A percentile compares a stretch with the other conserved stretches of the same genome.
Conservation (phyloP, 2,797 vertebrate species). For the Sebastolobus altivelis region DNA sequence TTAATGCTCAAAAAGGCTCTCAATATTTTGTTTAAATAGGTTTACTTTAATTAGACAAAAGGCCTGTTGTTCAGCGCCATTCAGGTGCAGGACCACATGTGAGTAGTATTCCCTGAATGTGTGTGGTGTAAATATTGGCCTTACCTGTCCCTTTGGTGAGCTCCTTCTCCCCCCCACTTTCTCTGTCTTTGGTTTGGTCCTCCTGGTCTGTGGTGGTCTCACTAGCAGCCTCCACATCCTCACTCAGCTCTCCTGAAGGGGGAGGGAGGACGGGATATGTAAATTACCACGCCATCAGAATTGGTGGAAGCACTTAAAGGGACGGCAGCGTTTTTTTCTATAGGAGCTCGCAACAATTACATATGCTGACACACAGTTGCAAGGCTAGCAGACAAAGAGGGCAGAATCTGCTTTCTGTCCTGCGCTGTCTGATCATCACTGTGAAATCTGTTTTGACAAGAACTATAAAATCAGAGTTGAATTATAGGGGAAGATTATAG, state of each 20-base stretch:
- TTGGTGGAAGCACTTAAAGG: conserved; percentile 91
- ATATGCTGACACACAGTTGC: conserved; percentile 85
- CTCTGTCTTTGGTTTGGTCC: conserved; percentile 96
- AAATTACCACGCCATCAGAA: conserved; percentile 90
- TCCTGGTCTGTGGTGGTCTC: conserved; percentile 93
- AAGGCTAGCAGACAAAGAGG: conserved; percentile 85
- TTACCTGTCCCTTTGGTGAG: conserved; percentile 96
- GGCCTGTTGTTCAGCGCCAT: conserved; percentile 48
- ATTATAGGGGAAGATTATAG: conserved; percentile 3
- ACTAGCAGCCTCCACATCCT: conserved; percentile 96
- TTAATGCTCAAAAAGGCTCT: conserved; percentile 46
- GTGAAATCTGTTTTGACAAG: conserved; percentile 60
- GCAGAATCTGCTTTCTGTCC: conserved; percentile 71
- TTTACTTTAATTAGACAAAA: conserved; percentile 60
- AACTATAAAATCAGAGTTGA: conserved; percentile 44
- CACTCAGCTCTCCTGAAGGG: conserved; percentile 94
- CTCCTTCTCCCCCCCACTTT: conserved; percentile 94
- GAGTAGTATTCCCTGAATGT: conserved; percentile 56
- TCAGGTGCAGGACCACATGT: conserved; percentile 56
- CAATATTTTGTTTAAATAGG: conserved; percentile 63
- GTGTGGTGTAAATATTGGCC: conserved; percentile 73
- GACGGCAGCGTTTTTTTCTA: conserved; percentile 86
- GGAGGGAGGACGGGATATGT: conserved; percentile 89
- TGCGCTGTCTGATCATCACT: conserved; percentile 58
- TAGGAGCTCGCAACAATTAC: conserved; percentile 86